Evolutionary conservation across 2,888 invertebrate species (phyloP).

Genomic region (Apeira syringaria): DNA sequence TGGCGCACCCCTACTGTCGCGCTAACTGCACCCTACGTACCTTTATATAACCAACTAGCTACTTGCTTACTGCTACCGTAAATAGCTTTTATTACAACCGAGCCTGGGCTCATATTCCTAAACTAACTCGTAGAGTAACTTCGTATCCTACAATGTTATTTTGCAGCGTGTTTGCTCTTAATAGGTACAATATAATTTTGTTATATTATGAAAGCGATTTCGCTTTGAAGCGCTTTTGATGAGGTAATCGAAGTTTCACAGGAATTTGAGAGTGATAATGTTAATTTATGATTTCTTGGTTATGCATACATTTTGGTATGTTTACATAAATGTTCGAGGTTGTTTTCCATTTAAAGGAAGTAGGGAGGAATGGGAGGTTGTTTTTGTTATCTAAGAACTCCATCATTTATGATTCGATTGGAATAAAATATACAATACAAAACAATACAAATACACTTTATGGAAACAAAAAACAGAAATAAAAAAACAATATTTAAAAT

Average conservation of each 20-base stretch:
- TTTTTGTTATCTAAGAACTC: too few species aligned
- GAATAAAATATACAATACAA: too few species aligned
- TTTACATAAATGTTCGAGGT: too few species aligned
- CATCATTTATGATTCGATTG: too few species aligned
- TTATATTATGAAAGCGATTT: slow-evolving; percentile 30
- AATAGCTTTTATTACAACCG: slow-evolving; percentile 33
- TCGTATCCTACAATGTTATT: slow-evolving; percentile 23
- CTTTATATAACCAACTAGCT: slow-evolving; percentile 37
- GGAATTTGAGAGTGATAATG: too few species aligned
- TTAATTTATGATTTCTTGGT: too few species aligned
- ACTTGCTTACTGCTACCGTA: slow-evolving; percentile 29
- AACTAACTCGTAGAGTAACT: slow-evolving; percentile 31
- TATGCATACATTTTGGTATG: too few species aligned
- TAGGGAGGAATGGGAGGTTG: too few species aligned
- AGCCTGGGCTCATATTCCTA: slow-evolving; percentile 36
- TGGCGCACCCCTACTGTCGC: slow-evolving; percentile 59
- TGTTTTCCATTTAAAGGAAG: too few species aligned
- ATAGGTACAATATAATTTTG: slow-evolving; percentile 28
- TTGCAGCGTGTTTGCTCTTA: slow-evolving; percentile 27
- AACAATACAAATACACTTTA: too few species aligned
- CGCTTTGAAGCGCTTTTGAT: slow-evolving; percentile 13
- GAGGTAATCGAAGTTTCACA: slow-evolving; percentile 8
- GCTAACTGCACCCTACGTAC: slow-evolving; percentile 50
- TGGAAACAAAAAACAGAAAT: too few species aligned
- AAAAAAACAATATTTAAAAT: too few species aligned